Evolutionary conservation across 2,113 vertebrate species (phyloP), one percentile per base, ranked within the genome.

Genomic region (Pomatorhinus ruficollis): DNA sequence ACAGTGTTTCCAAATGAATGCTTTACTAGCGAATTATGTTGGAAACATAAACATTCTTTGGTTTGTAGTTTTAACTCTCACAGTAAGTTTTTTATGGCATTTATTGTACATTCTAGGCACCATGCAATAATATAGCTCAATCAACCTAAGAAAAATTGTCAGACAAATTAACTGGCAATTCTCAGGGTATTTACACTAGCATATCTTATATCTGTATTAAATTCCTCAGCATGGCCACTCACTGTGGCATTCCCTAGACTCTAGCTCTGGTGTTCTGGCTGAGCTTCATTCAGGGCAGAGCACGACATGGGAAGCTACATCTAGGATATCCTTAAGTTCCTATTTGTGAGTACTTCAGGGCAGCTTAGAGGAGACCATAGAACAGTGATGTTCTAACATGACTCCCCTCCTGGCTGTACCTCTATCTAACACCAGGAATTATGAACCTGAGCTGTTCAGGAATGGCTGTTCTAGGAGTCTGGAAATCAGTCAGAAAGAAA

Each of bases 1-100:
- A 82, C 72, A 87, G 70, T 60, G 71, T 79, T 79, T 81, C 94
- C 85, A 95, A 91, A 95, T 90, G 72, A 96, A 87, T 33, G 84
- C 79, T 79, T 77, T 87, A 90, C 76, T 64, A 63, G 87, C 65
- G 79, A 96, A 82, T 65, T 53, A 78, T 79, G 60, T 27, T 82
- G 80, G 71, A 92, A 96, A 85, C 49, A 88, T 6, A 64, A 65
- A 75, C 16, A 75, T 39, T 39, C 25, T 89, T 90, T 63, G 60
- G 25, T 47, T 77, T 65, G 52, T 47, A 88, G 83, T 61, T 94
- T 90, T 87, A 89, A 85, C 72, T 93, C 84, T 27, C 64, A 56
- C 21, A 52, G 33, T 53, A 90, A 82, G 50, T 74, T 87, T 94
- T 93, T 64, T 27, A 92, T 93, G 75, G 59, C 10, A 47, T 77